phyloP scores from a whole-genome alignment of 1,140 invertebrate genomes.

The Hycleus cichorii region DNA sequence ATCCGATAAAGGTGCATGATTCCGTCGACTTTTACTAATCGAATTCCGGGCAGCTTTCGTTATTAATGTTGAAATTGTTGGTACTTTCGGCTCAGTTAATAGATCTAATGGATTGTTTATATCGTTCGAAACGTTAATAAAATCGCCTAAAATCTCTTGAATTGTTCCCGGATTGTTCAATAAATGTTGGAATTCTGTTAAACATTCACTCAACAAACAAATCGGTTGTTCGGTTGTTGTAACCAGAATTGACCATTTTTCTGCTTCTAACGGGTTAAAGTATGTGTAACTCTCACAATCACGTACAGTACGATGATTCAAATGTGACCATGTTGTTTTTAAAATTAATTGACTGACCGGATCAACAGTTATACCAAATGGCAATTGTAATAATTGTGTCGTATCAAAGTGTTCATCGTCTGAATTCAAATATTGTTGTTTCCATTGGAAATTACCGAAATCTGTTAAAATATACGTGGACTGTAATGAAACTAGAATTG shows the following conservation, averaged over 20 bases:
- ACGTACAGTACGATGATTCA: constrained; percentile 78
- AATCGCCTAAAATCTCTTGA: constrained; percentile 53
- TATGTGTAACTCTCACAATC: constrained; percentile 83
- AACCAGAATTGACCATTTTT: constrained; percentile 64
- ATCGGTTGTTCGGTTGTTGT: constrained; percentile 52
- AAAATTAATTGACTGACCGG: constrained; percentile 71
- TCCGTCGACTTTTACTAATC: constrained; percentile 42
- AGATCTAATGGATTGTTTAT: constrained; percentile 44
- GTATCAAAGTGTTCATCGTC: constrained; percentile 53
- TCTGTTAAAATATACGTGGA: constrained; percentile 76
- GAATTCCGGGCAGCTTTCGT: constrained; percentile 40
- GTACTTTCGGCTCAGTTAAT: constrained; percentile 51
- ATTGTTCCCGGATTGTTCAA: constrained; percentile 43
- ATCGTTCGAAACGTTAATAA: constrained; percentile 19
- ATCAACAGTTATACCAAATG: constrained; percentile 78
- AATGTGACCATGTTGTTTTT: constrained; percentile 78
- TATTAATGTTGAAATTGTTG: constrained; percentile 47
- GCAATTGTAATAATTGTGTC: constrained; percentile 52
- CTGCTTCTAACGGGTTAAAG: constrained; percentile 78
- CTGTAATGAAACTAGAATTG: constrained; percentile 68
- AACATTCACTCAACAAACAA: constrained; percentile 57
- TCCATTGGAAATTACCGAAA: constrained; percentile 59
- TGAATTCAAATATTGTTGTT: constrained; percentile 64
- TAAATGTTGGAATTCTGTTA: constrained; percentile 47
- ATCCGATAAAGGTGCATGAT: constrained; percentile 66